A percentile compares a stretch with the other conserved stretches of the same genome.
These are phyloP conservation scores for Linyphia triangularis DNA, from an alignment of 2,888 invertebrate species.

Conservation along the genomic window DNA sequence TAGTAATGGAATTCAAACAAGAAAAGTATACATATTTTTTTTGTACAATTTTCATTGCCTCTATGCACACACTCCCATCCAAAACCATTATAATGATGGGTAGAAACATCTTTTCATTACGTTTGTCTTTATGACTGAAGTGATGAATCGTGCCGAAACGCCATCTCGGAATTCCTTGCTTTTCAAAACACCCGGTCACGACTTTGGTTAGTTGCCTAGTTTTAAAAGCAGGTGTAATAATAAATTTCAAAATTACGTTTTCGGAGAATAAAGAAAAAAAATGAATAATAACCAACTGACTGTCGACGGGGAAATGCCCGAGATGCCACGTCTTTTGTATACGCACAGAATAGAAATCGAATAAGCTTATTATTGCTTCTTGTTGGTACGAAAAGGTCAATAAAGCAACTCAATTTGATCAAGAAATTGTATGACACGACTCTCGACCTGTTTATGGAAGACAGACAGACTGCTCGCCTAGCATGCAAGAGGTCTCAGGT, in stretches of 20 bases:
- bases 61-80: background rate
- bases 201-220: slow-evolving; percentile 6
- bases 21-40: background rate
- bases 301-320: background rate
- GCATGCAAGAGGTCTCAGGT: too few species aligned
- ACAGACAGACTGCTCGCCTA: too few species aligned
- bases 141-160: slow-evolving; percentile 3
- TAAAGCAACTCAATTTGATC: too few species aligned
- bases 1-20: background rate
- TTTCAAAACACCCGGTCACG: slow-evolving; percentile 46
- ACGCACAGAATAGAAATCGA: too few species aligned
- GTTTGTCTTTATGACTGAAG: background rate
- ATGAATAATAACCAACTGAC: background rate
- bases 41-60: background rate
- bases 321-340: background rate
- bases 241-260: background rate
- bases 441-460: too few species aligned
- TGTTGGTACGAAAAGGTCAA: too few species aligned
- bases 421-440: too few species aligned
- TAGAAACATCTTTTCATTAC: background rate
- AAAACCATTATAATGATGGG: background rate
- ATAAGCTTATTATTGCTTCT: too few species aligned
- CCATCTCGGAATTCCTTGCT: slow-evolving; percentile 37
- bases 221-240: slow-evolving; percentile 44
- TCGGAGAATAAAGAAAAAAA: background rate